These are phyloP conservation scores for Sympetrum striolatum DNA, from an alignment of 2,888 invertebrate genomes.

Conservation along the genomic window DNA sequence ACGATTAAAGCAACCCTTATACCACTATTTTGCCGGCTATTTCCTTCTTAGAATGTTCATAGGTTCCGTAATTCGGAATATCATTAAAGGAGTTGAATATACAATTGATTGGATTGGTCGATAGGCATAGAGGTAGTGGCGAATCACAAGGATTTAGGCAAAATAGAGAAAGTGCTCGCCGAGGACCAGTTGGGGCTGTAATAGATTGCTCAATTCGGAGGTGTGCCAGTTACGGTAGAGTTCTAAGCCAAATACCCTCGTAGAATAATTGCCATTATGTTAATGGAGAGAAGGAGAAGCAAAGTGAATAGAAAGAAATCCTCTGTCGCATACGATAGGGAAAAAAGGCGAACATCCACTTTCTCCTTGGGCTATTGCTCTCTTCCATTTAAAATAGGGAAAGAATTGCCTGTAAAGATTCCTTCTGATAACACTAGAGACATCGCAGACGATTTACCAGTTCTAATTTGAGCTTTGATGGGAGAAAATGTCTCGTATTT, in stretches of 20 bases:
- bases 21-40: no score
- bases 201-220: background rate
- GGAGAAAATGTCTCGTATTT: no score
- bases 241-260: background rate
- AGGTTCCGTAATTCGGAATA: no score
- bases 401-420: background rate
- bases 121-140: background rate
- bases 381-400: background rate
- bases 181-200: background rate
- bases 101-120: background rate
- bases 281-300: background rate
- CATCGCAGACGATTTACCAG: no score
- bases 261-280: constrained; percentile 4
- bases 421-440: background rate
- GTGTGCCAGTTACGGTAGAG: background rate
- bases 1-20: no score
- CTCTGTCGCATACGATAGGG: background rate
- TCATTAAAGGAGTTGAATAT: no score
- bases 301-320: background rate
- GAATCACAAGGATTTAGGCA: background rate
- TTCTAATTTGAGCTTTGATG: no score
- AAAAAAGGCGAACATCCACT: background rate
- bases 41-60: no score
- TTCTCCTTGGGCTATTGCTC: background rate
- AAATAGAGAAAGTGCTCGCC: background rate